Evolutionary conservation across 2,888 invertebrate species (phyloP), one percentile per base, ranked within the genome.

Genomic region (Eretmocerus hayati): DNA sequence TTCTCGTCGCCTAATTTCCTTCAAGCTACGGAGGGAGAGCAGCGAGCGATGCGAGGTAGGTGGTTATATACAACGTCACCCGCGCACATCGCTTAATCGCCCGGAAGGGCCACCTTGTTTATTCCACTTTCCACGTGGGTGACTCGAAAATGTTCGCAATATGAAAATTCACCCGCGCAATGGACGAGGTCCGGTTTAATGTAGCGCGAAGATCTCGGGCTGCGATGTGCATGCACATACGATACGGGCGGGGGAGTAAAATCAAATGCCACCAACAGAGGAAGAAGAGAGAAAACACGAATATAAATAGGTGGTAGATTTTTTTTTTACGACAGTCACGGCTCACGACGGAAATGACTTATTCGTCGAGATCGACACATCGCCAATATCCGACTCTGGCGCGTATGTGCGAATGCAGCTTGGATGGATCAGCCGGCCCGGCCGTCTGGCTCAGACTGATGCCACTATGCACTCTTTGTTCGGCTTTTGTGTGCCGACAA

Each of bases 251-350:
- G 15, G 20, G 19, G 30, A 45, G 36, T 42, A 36, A 35, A 49
- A 49, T 48, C 36, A 41, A 36, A 5, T 18, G 36, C 8, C 36
- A 11, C 6, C 16, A 43, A n/a, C n/a, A n/a, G n/a, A n/a, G n/a
- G n/a, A n/a, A n/a, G n/a, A n/a, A n/a, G 46, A 38, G 46, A 46
- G 49, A 44, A 39, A 50, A 42, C 48, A 50, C 42, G 32, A 35
- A 21, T n/a, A n/a, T n/a, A n/a, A n/a, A n/a, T 18, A 26, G 35
- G 39, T 21, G 50, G 23, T 9, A 21, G n/a, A 35, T 5, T n/a
- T 32, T 38, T 16, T 51, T 51, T 51, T 47, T 51, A 52, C 45
- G 52, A 48, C 47, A 52, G 52, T 52, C 48, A 48, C 52, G 48
- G 45, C 41, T 33, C 16, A 35, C 15, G 42, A 15, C 48, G 52